Percentiles rank a stretch among this genome's conserved stretches.
Evolutionary conservation across 2,113 vertebrate species (phyloP).

Genomic region (Sterna hirundo): DNA sequence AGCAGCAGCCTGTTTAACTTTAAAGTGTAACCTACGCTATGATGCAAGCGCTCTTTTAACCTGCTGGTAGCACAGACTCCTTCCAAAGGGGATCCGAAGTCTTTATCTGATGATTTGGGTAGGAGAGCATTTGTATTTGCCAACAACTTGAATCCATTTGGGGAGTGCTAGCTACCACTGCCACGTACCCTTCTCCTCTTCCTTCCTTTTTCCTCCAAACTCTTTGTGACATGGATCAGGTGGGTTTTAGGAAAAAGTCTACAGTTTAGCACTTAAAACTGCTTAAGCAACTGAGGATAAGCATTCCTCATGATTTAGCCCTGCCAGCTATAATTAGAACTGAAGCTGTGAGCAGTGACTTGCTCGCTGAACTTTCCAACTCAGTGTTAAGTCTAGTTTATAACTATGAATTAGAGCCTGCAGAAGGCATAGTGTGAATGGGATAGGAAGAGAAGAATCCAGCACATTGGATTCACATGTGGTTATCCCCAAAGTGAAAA

Average conservation of each 20-base stretch:
- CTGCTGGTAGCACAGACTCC: background rate
- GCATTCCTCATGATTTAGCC: background rate
- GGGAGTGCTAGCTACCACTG: background rate
- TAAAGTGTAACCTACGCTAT: background rate
- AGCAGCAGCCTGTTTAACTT: background rate
- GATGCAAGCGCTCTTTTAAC: background rate
- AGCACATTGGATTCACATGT: background rate
- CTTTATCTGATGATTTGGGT: background rate
- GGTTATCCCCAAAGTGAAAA: background rate
- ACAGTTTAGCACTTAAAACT: background rate
- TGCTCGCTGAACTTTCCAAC: background rate
- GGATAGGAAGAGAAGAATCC: background rate
- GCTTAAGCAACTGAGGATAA: background rate
- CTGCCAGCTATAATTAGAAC: background rate
- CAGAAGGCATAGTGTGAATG: background rate
- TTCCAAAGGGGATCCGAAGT: background rate
- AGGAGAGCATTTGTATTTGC: background rate
- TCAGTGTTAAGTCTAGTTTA: background rate
- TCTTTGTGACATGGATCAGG: background rate
- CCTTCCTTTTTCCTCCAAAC: background rate
- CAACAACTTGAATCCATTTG: background rate
- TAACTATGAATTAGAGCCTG: background rate
- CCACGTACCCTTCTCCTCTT: fast-evolving
- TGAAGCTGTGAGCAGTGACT: background rate
- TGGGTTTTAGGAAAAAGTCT: background rate